Evolutionary conservation across 2,113 vertebrate species (phyloP), one percentile per base, ranked within the genome.

Genomic region (Anthoscopus minutus): DNA sequence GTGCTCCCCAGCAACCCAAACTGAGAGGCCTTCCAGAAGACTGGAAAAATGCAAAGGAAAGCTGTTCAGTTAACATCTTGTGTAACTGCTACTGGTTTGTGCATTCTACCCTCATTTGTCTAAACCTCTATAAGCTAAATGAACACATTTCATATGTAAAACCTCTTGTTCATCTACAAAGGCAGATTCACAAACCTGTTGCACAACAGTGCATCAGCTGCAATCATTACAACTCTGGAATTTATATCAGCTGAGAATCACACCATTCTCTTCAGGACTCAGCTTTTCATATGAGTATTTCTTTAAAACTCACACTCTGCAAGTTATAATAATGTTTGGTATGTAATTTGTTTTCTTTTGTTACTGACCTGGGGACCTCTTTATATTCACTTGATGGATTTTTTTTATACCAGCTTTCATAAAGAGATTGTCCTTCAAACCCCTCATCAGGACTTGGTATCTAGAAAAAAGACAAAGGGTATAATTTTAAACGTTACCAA

Each of bases 321-420:
- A 89, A 92, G 25, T 64, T 17, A 50, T 28, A 56, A 10, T 30
- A 81, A 11, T 9, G 12, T 77, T 23, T 57, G 23, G 10, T 15
- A 31, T 33, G 42, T 16, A 1, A 5, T 62, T 47, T 35, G 21
- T 78, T 82, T 72, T 38, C 4, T 61, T 88, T 84, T 78, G 11
- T 35, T 45, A 84, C 86, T 96, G 91, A 98, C 99, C 98, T 98
- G 67, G 99, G 99, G 14, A 97, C 96, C 4, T 98, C 98, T 37
- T 96, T 97, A 77, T 98, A 72, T 80, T 98, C 97, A 1, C 31
- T 87, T 28, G 98, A 98, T 85, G 98, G 61, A 97, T 98, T 98
- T 90, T 98, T 99, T 89, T 98, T 96, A 76, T 98, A 98, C 99
- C 99, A 99, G 91, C 99, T 99, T 64, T 99, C 98, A 84, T 98